These are phyloP conservation scores for Pollimyrus isidori DNA, from an alignment of 2,113 vertebrate genomes.

Conservation along the genomic window DNA sequence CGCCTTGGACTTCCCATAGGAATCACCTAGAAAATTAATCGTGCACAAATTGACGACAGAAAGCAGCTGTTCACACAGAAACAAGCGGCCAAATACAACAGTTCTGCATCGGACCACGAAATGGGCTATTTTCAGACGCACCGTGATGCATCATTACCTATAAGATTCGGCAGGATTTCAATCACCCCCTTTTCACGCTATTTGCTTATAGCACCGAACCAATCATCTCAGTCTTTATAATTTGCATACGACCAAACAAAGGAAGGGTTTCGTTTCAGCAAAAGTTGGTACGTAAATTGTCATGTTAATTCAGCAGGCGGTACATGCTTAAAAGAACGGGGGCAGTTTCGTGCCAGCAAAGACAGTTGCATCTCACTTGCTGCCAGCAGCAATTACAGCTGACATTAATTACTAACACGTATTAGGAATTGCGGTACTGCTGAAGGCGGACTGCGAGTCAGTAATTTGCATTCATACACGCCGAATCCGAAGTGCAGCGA, in stretches of 20 bases:
- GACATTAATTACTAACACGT: neutral
- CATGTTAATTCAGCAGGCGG: neutral
- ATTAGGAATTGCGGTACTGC: constrained; percentile 32
- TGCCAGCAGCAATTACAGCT: neutral
- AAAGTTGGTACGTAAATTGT: constrained; percentile 2
- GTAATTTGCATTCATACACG: neutral
- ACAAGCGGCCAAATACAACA: neutral
- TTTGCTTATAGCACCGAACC: neutral
- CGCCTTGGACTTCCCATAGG: constrained; percentile 26
- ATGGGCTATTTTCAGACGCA: neutral
- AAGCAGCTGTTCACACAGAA: neutral
- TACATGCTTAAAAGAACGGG: neutral
- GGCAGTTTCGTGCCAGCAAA: neutral
- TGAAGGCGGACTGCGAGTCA: constrained; percentile 15
- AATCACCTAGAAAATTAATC: constrained; percentile 36
- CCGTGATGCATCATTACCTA: neutral
- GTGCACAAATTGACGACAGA: constrained; percentile 10
- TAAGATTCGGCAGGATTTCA: neutral
- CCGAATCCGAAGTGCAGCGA: neutral
- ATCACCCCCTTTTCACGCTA: neutral
- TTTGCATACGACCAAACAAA: neutral
- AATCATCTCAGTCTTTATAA: neutral
- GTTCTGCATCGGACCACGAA: neutral
- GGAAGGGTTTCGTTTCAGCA: neutral
- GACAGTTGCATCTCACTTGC: neutral